Evolutionary conservation across 1,140 invertebrate genomes (phyloP).

Genomic region (Leptonema lineaticorne): DNA sequence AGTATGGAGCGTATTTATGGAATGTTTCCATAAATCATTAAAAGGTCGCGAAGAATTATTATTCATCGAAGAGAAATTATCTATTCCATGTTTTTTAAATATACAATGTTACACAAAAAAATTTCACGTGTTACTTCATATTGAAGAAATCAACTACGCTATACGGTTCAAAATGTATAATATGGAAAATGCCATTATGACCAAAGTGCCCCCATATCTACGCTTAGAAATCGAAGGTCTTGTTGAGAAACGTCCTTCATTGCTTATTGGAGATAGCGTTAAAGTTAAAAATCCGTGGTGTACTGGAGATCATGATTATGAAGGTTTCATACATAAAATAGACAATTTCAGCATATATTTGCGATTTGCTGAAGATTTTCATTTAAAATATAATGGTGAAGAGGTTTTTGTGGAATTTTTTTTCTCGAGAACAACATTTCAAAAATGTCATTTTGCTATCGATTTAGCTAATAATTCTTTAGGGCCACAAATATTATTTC

Average conservation of each 20-base stretch:
- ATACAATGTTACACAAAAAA: constrained; percentile 61
- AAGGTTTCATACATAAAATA: constrained; percentile 81
- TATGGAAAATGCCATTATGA: constrained; percentile 65
- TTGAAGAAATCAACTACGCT: constrained; percentile 74
- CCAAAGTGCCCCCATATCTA: constrained; percentile 66
- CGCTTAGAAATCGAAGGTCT: constrained; percentile 76
- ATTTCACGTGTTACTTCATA: constrained; percentile 71
- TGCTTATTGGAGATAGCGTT: constrained; percentile 78
- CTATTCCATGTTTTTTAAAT: constrained; percentile 53
- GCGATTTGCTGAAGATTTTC: constrained; percentile 74
- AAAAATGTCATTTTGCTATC: constrained; percentile 67
- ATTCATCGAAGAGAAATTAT: constrained; percentile 53
- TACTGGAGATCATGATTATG: constrained; percentile 54
- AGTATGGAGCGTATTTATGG: constrained; percentile 55
- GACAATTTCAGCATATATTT: constrained; percentile 64
- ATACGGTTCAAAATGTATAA: constrained; percentile 70
- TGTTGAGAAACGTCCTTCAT: constrained; percentile 79
- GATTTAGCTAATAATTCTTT: constrained; percentile 58
- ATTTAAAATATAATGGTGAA: constrained; percentile 66
- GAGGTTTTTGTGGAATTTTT: constrained; percentile 65
- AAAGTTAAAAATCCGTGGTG: constrained; percentile 58
- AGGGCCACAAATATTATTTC: constrained; percentile 68
- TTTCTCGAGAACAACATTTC: constrained; percentile 58
- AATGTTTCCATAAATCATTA: constrained; percentile 48
- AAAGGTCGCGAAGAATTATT: constrained; percentile 46